Evolutionary conservation across 1,140 invertebrate genomes (phyloP).

Genomic region (Drosophila prosaltans): DNA sequence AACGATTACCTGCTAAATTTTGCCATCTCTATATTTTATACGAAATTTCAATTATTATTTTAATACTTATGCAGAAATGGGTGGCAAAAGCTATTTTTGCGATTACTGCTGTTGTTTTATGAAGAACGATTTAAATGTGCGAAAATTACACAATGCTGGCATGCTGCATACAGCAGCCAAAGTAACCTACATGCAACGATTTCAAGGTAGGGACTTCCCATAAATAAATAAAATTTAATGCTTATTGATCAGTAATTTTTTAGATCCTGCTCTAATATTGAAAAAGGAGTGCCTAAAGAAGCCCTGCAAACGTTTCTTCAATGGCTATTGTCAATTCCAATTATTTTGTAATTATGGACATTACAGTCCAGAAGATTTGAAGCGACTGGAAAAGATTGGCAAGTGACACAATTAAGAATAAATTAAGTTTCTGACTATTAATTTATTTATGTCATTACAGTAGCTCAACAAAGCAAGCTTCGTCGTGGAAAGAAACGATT

Average conservation of each 20-base stretch:
- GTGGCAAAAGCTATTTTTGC: slow-evolving; percentile 77
- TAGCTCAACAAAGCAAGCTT: slow-evolving; percentile 24
- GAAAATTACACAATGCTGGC: slow-evolving; percentile 70
- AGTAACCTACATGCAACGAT: slow-evolving; percentile 56
- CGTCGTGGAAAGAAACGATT: slow-evolving; percentile 12
- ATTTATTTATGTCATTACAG: not conserved
- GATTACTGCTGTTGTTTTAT: slow-evolving; percentile 76
- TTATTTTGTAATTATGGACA: slow-evolving; percentile 66
- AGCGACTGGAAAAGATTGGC: slow-evolving; percentile 63
- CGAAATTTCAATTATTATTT: not conserved
- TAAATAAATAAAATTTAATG: not conserved
- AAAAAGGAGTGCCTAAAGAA: slow-evolving; percentile 50
- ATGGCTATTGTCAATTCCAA: slow-evolving; percentile 67
- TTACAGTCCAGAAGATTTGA: slow-evolving; percentile 55
- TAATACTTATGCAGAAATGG: slow-evolving; percentile 43
- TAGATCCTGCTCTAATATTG: slow-evolving; percentile 61
- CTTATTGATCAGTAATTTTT: not conserved
- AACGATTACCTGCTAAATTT: not conserved
- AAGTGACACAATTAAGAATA: not conserved
- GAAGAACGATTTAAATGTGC: slow-evolving; percentile 76
- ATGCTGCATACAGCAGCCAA: slow-evolving; percentile 64
- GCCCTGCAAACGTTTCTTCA: slow-evolving; percentile 60
- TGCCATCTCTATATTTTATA: not conserved
- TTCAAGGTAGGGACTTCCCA: slow-evolving; percentile 42
- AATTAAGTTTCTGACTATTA: not conserved